Evolutionary conservation across 2,113 vertebrate species (phyloP).

Genomic region (Megaleporinus macrocephalus): DNA sequence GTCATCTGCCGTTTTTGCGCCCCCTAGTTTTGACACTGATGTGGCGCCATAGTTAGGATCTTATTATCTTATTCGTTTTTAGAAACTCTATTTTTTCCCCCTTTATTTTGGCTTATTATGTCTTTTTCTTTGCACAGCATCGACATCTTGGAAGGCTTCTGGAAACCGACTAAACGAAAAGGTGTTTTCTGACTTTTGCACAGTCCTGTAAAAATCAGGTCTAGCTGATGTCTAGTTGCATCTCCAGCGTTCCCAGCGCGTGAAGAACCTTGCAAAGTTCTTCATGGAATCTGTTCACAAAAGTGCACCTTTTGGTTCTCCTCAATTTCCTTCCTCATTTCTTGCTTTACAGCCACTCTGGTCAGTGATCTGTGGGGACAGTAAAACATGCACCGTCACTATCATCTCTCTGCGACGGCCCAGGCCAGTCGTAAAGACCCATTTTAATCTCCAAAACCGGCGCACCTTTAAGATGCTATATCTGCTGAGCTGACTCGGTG

Average conservation of each 20-base stretch:
- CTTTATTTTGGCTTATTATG: no score
- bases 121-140: no score
- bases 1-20: no score
- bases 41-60: no score
- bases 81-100: no score
- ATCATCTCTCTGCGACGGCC: slow-evolving; percentile 71
- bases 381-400: slow-evolving; percentile 78
- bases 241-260: no score
- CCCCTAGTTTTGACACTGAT: no score
- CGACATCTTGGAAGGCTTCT: no score
- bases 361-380: slow-evolving; percentile 90
- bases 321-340: slow-evolving; percentile 92
- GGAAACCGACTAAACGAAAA: neutral
- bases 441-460: slow-evolving; percentile 76
- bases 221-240: neutral
- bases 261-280: no score
- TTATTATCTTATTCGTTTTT: no score
- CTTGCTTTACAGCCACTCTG: slow-evolving; percentile 85
- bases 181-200: neutral
- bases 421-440: slow-evolving; percentile 68
- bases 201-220: neutral
- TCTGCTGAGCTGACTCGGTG: slow-evolving; percentile 68
- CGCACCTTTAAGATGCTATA: slow-evolving; percentile 64
- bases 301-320: slow-evolving; percentile 94
- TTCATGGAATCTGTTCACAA: slow-evolving; percentile 52